A percentile compares a stretch with the other conserved stretches of the same genome.
Evolutionary conservation across 2,797 vertebrate genomes (phyloP).

Genomic region (Clarias laeviceps): DNA sequence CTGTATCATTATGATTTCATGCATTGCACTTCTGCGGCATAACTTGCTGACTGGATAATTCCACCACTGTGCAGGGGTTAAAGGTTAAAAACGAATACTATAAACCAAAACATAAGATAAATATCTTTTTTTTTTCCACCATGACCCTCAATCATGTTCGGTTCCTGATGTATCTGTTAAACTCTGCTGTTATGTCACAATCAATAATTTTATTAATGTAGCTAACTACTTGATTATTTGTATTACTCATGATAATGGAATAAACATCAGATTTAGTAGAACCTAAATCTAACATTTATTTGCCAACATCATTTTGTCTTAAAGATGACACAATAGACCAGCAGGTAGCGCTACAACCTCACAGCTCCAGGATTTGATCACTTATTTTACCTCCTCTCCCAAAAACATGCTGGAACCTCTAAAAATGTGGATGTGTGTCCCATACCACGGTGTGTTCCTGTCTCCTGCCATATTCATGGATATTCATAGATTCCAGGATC

Average conservation of each 20-base stretch:
- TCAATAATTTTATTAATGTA: background rate
- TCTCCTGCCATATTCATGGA: background rate
- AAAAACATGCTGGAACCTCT: background rate
- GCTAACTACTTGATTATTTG: background rate
- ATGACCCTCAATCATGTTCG: background rate
- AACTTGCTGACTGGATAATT: background rate
- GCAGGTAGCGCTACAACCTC: background rate
- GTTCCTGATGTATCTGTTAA: background rate
- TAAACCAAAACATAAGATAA: background rate
- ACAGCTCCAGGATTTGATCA: background rate
- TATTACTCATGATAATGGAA: background rate
- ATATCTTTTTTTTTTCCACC: background rate
- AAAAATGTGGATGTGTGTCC: too few species aligned
- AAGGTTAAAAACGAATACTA: background rate
- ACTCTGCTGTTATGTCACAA: background rate
- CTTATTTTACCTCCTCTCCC: too few species aligned
- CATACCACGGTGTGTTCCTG: background rate
- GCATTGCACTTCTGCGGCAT: background rate
- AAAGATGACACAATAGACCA: background rate
- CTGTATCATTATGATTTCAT: background rate
- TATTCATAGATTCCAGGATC: background rate
- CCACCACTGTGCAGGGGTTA: background rate
- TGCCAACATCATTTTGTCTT: background rate
- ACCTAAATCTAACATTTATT: background rate
- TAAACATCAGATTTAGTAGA: background rate